Base-by-base conservation (phyloP, 2,113 vertebrate species). In the Hiodon alosoides region DNA sequence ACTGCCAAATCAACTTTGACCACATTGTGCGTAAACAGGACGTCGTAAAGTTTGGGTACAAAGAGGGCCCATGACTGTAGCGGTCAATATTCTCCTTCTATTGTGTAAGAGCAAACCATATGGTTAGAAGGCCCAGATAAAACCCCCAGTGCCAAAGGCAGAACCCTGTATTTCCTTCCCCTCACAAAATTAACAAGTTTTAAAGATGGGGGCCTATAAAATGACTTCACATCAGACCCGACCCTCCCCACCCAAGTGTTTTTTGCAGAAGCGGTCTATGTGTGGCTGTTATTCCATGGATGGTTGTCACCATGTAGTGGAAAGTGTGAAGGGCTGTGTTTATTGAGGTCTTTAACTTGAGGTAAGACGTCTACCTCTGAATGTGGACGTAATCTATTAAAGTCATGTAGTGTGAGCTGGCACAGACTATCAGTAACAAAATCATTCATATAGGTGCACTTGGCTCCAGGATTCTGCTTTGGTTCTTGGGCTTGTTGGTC, bases 401-500 rank as follows among this genome's bases (percentile, higher is more conserved):
- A 68, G 53, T 10, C n/a, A 67, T 64, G 9, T 16, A 47, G 73
- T 68, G 3, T 66, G 47, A 11, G 7, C 50, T 67, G 67, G 53
- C 31, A 3, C 59, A 31, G 59, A 11, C 51, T 62, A 64, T 61
- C 31, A 77, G 74, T 72, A 81, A 74, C 76, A 66, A 72, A 59
- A 66, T 17, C 55, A 71, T 62, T 74, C 76, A 69, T 74, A 2
- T 50, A 75, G 73, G 76, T 67, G 48, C 50, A 3, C 66, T 77
- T 64, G 62, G 60, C 66, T 82, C 80, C 62, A 79, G 52, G 46
- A 76, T 71, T 80, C 66, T 73, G 75, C 57, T 54, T 60, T 6
- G 54, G n/a, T 58, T 67, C 60, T 52, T 51, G 60, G 54, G 67
- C 4, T 55, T 64, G 31, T n/a, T 54, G 53, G 4, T 69, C 64